Evolutionary conservation across 1,140 invertebrate genomes (phyloP).

Genomic region (Brachionus paranguensis): DNA sequence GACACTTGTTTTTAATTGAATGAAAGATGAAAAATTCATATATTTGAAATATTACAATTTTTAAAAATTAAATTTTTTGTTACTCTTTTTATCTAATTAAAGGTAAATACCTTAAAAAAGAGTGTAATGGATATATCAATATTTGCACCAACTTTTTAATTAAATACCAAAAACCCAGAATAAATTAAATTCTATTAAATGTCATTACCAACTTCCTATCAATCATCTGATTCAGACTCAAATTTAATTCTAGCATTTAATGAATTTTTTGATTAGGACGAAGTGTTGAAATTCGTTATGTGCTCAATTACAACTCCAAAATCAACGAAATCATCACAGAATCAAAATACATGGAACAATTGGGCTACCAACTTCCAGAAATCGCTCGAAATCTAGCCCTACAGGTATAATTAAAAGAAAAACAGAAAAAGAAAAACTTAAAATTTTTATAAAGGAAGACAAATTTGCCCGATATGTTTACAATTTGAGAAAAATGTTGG

Average conservation of each 20-base stretch:
- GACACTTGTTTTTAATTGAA: too few species aligned
- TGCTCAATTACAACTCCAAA: constrained; percentile 57
- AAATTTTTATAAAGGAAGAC: constrained; percentile 49
- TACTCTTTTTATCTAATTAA: too few species aligned
- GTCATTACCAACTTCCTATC: neutral
- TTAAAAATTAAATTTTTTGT: too few species aligned
- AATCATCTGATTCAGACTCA: neutral
- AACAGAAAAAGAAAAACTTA: neutral
- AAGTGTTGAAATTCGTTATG: constrained; percentile 42
- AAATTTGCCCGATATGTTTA: constrained; percentile 55
- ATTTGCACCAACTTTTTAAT: too few species aligned
- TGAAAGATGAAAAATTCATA: too few species aligned
- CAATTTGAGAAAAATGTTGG: constrained; percentile 51
- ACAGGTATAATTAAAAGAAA: constrained; percentile 55
- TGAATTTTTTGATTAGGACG: neutral
- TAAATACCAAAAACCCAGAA: neutral
- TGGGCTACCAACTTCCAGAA: constrained; percentile 66
- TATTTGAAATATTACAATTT: too few species aligned
- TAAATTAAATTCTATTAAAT: neutral
- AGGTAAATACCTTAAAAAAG: too few species aligned
- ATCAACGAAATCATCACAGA: constrained; percentile 68
- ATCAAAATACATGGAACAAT: constrained; percentile 60
- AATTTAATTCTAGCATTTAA: neutral
- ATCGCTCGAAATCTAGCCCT: constrained; percentile 65
- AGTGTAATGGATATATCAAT: too few species aligned